A percentile compares a stretch with the other conserved stretches of the same genome.
phyloP scores from a whole-genome alignment of 2,888 invertebrate species.

The Drosophila yooni region DNA sequence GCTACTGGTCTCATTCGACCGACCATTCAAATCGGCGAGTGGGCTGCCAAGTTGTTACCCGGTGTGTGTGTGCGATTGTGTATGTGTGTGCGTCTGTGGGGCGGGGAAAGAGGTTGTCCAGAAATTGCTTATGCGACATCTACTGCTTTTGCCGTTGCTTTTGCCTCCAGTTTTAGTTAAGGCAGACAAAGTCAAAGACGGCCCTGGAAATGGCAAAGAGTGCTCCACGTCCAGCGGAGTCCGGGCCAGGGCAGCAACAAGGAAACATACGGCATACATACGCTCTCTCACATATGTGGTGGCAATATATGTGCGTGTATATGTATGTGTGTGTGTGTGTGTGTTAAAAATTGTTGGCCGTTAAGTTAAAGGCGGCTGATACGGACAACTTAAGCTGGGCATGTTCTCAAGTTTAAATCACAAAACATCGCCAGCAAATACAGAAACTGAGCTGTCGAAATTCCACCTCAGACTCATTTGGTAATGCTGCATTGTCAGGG shows the following conservation, averaged over 20 bases:
- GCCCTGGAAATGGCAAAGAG: slow-evolving; percentile 28
- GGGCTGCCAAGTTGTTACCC: slow-evolving; percentile 61
- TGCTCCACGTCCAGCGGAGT: slow-evolving; percentile 43
- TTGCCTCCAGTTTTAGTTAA: slow-evolving; percentile 75
- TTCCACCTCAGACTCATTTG: slow-evolving; percentile 3
- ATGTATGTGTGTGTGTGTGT: slow-evolving; percentile 23
- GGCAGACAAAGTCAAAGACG: slow-evolving; percentile 68
- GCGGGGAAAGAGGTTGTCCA: slow-evolving; percentile 40
- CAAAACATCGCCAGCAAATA: slow-evolving; percentile 18
- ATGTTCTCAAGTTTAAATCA: slow-evolving; percentile 74
- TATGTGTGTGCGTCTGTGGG: slow-evolving; percentile 20
- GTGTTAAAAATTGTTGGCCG: slow-evolving; percentile 61
- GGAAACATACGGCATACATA: slow-evolving; percentile 26
- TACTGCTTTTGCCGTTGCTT: slow-evolving; percentile 64
- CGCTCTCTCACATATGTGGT: slow-evolving; percentile 26
- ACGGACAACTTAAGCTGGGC: slow-evolving; percentile 77
- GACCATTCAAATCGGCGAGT: slow-evolving; percentile 55
- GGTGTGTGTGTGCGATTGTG: slow-evolving; percentile 22
- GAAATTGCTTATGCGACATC: slow-evolving; percentile 82
- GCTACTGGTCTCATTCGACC: slow-evolving; percentile 56
- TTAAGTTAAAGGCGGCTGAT: slow-evolving; percentile 76
- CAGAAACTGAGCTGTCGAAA: slow-evolving; percentile 9
- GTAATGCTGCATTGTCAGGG: neutral
- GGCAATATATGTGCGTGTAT: slow-evolving; percentile 23
- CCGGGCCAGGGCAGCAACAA: slow-evolving; percentile 41